Conservation (phyloP, 2,113 vertebrate genomes). For the Xenopus laevis region DNA sequence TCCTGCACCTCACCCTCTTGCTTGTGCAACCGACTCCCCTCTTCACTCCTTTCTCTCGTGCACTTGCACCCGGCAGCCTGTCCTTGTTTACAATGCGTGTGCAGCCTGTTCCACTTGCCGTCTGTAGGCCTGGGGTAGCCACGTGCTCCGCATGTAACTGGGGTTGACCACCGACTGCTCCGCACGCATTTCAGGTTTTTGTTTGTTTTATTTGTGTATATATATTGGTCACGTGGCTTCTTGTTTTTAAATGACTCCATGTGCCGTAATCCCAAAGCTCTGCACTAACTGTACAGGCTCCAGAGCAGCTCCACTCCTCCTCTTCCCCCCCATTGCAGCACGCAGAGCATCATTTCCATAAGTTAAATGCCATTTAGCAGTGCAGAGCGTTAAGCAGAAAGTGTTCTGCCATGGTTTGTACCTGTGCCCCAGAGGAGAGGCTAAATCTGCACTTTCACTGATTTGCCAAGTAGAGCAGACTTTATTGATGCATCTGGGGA, state of each 20-base stretch:
- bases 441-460: not conserved
- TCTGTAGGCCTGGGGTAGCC: not conserved
- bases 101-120: not conserved
- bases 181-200: conserved; percentile 23
- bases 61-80: not conserved
- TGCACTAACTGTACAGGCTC: not conserved
- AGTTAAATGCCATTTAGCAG: not conserved
- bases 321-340: not conserved
- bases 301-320: not conserved
- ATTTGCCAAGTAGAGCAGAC: too few species aligned
- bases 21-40: too few species aligned
- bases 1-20: too few species aligned
- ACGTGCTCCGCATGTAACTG: not conserved
- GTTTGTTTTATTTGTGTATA: conserved; percentile 33
- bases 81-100: conserved; percentile 10
- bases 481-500: too few species aligned
- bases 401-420: not conserved
- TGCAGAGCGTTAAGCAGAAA: not conserved
- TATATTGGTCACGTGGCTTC: conserved; percentile 22
- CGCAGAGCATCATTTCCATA: too few species aligned
- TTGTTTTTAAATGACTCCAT: conserved; percentile 24
- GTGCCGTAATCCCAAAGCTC: not conserved
- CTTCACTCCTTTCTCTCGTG: too few species aligned
- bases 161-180: not conserved
- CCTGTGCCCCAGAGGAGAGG: not conserved